These are phyloP conservation scores for Coilia nasus DNA, from an alignment of 2,797 vertebrate genomes.

Conservation along the genomic window DNA sequence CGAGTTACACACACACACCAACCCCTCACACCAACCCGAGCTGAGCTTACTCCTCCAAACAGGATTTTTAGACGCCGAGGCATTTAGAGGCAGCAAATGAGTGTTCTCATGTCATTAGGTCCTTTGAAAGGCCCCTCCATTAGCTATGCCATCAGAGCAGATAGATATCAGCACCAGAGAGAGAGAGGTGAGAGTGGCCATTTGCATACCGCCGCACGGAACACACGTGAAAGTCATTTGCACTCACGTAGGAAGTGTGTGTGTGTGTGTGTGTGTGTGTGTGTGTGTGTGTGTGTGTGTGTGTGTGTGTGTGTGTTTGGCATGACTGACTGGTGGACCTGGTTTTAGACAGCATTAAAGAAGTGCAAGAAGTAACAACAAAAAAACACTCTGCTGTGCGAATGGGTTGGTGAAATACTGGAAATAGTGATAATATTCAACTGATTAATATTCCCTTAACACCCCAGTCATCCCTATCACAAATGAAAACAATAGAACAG, in stretches of 20 bases:
- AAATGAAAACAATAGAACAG: too few relatives aligned
- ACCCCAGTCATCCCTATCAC: too few relatives aligned
- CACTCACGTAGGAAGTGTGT: neutral
- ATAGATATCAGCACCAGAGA: neutral
- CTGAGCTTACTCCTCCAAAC: neutral
- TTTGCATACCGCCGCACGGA: neutral
- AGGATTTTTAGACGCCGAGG: neutral
- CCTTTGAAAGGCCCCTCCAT: neutral
- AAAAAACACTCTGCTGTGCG: too few relatives aligned
- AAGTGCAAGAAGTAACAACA: too few relatives aligned
- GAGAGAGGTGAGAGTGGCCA: neutral
- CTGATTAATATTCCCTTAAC: too few relatives aligned
- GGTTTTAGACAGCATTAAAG: too few relatives aligned
- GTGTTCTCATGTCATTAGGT: neutral
- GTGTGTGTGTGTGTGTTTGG: neutral
- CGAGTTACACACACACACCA: neutral
- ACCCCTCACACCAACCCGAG: neutral
- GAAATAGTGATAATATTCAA: too few relatives aligned
- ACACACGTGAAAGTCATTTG: conserved; percentile 9
- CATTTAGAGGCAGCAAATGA: neutral
- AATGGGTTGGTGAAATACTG: too few relatives aligned
- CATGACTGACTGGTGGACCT: too few relatives aligned
- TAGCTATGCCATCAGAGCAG: neutral
- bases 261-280: neutral
- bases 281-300: neutral